Evolutionary conservation across 2,113 vertebrate genomes (phyloP).

Genomic region (Suncus etruscus): DNA sequence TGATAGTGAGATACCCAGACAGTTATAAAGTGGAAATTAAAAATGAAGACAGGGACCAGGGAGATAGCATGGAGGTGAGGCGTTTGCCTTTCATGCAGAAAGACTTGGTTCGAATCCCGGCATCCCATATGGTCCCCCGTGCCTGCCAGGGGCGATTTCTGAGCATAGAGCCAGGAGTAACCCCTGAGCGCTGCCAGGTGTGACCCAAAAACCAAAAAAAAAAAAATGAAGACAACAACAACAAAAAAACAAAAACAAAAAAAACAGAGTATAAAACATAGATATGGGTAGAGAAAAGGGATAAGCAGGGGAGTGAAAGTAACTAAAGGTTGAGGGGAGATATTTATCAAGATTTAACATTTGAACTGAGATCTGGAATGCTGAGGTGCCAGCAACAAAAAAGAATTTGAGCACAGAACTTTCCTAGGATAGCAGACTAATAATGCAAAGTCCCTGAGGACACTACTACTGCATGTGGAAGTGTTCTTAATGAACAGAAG

Average conservation of each 20-base stretch:
- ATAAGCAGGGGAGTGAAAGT: neutral
- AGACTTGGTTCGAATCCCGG: no score
- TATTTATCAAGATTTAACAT: neutral
- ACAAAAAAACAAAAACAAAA: no score
- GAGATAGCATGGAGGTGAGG: no score
- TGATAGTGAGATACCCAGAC: neutral
- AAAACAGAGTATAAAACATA: neutral
- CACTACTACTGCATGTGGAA: neutral
- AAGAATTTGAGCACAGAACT: neutral
- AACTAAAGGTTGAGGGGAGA: neutral
- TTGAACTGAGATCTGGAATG: neutral
- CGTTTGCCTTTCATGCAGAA: no score
- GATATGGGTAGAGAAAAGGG: no score
- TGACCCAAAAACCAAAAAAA: no score
- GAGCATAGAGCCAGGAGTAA: no score
- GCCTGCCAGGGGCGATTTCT: no score
- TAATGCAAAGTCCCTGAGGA: neutral
- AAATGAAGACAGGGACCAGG: neutral
- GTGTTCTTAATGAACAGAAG: neutral
- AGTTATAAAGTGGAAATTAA: neutral
- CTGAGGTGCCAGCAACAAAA: no score
- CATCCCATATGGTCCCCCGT: no score
- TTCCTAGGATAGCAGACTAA: neutral
- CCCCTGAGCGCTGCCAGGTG: no score
- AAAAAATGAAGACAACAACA: no score